A percentile compares a stretch with the other conserved stretches of the same genome.
Evolutionary conservation across 2,888 invertebrate species (phyloP).

Genomic region (Marasmarcha lunaedactyla): DNA sequence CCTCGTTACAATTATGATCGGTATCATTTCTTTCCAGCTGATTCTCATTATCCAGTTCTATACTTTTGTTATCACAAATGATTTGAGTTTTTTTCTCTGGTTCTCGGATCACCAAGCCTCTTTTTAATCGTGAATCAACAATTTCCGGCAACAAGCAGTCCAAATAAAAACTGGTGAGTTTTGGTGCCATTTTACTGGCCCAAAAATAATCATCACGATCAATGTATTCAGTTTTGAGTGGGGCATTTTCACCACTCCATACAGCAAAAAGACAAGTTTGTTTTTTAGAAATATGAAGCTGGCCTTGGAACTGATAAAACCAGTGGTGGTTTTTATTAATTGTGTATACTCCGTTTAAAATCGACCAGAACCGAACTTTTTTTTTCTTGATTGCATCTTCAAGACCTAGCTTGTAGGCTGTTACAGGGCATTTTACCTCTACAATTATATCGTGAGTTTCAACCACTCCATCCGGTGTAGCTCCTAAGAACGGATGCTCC

Average conservation of each 20-base stretch:
- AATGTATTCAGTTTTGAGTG: conserved; percentile 1
- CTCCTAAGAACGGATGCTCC: background rate
- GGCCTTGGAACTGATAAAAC: conserved; percentile 8
- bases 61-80: conserved; percentile 1
- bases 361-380: conserved; percentile 4
- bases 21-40: background rate
- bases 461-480: conserved; percentile 5
- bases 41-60: background rate
- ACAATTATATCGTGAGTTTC: conserved; percentile 4
- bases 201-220: conserved; percentile 5
- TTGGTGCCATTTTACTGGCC: conserved; percentile 5
- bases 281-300: conserved; percentile 6
- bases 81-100: background rate
- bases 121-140: conserved; percentile 2
- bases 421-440: conserved; percentile 7
- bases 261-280: conserved; percentile 5
- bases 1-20: background rate
- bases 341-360: conserved; percentile 1
- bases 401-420: background rate
- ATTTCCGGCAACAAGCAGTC: conserved; percentile 5
- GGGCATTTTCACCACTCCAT: conserved; percentile 2
- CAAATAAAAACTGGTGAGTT: conserved; percentile 5
- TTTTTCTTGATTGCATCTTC: conserved; percentile 4
- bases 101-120: conserved; percentile 4
- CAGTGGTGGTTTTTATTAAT: conserved; percentile 8